Evolutionary conservation across 30 jellyfish, hydroid and myxozoan species (phyloP).

Genomic region (Chrysaora quinquecirrha): DNA sequence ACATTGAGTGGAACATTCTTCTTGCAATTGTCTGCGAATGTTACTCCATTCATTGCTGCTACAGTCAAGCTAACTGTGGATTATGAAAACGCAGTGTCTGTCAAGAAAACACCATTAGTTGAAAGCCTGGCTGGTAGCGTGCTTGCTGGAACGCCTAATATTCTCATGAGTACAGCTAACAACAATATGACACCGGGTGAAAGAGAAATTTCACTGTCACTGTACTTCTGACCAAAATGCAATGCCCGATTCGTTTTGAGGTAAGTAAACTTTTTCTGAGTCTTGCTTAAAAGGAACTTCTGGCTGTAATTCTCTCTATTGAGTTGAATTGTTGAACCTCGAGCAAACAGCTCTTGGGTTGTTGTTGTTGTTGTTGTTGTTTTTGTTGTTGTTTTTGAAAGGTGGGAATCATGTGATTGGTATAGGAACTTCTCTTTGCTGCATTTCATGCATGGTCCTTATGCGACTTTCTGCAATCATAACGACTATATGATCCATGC

Average conservation of each 20-base stretch:
- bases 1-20: constrained; percentile 38
- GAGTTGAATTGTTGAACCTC: too few species aligned
- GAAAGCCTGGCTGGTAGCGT: constrained; percentile 24
- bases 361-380: too few species aligned
- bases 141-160: constrained; percentile 86
- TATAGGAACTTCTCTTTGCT: too few species aligned
- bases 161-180: constrained; percentile 15
- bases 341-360: too few species aligned
- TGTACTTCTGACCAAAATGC: constrained; percentile 65
- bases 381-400: too few species aligned
- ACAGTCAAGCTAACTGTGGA: constrained; percentile 35
- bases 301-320: too few species aligned
- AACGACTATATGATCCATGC: too few species aligned
- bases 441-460: too few species aligned
- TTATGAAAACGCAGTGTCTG: constrained; percentile 49
- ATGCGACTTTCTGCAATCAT: too few species aligned
- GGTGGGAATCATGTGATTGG: too few species aligned
- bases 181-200: constrained; percentile 74
- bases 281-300: too few species aligned
- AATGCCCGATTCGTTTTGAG: constrained; percentile 78
- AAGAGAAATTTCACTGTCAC: constrained; percentile 41
- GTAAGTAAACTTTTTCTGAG: too few species aligned
- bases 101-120: constrained; percentile 50
- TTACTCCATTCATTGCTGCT: constrained; percentile 77
- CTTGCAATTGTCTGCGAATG: constrained; percentile 49